Percentiles rank a stretch among this genome's conserved stretches.
Evolutionary conservation across 2,113 vertebrate species (phyloP).

Genomic region (Corydoras maculifer): DNA sequence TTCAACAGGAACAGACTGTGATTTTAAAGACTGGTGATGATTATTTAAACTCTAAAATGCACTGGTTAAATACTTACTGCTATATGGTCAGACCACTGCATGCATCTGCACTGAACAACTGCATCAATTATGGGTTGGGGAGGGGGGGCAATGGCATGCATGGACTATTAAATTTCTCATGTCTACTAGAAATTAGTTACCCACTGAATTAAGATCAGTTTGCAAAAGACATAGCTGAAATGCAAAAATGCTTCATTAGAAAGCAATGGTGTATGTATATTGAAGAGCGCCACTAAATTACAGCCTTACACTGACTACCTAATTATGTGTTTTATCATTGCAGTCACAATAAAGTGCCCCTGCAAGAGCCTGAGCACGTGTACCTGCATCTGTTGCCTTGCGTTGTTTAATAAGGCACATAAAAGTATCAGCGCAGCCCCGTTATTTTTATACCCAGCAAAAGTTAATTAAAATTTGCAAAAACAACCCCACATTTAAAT

Average conservation of each 20-base stretch:
- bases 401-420: slow-evolving; percentile 70
- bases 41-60: not conserved
- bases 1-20: no score
- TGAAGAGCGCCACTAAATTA: slow-evolving; percentile 54
- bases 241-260: slow-evolving; percentile 28
- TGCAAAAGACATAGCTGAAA: slow-evolving; percentile 45
- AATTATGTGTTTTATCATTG: slow-evolving; percentile 71
- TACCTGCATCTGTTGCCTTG: slow-evolving; percentile 67
- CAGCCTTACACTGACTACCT: slow-evolving; percentile 60
- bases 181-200: slow-evolving; percentile 57
- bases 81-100: slow-evolving; percentile 44
- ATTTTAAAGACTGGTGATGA: not conserved
- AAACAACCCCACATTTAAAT: slow-evolving; percentile 14
- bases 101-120: slow-evolving; percentile 44
- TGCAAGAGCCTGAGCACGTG: slow-evolving; percentile 45
- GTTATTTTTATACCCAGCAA: slow-evolving; percentile 61
- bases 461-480: slow-evolving; percentile 47
- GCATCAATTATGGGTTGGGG: slow-evolving; percentile 45
- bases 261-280: slow-evolving; percentile 47
- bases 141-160: slow-evolving; percentile 39
- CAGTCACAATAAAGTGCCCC: slow-evolving; percentile 65
- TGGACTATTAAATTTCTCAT: slow-evolving; percentile 58
- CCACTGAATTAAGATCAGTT: slow-evolving; percentile 61
- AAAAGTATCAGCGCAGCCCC: slow-evolving; percentile 67
- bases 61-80: slow-evolving; percentile 10